Evolutionary conservation across 1,140 invertebrate genomes (phyloP).

Genomic region (Drosophila teissieri): DNA sequence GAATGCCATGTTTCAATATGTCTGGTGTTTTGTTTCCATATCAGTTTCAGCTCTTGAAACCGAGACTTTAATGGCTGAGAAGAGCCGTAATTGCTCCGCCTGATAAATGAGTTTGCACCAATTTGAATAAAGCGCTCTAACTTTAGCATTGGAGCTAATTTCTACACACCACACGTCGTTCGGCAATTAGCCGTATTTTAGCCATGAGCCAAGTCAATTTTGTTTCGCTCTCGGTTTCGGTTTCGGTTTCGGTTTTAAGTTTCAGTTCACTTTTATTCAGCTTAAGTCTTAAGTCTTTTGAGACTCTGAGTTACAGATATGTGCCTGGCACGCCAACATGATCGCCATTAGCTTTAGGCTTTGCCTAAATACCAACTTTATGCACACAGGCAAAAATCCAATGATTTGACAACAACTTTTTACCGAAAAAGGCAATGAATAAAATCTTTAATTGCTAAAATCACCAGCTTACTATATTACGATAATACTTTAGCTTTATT

Average conservation of each 20-base stretch:
- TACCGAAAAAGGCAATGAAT: too few species aligned
- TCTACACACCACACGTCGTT: conserved; percentile 58
- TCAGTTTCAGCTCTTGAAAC: neutral
- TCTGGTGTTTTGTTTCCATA: neutral
- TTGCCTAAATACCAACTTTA: conserved; percentile 64
- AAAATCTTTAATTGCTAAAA: too few species aligned
- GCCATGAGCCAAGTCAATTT: conserved; percentile 61
- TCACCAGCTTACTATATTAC: too few species aligned
- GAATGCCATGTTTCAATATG: conserved; percentile 9
- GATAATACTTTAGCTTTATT: too few species aligned
- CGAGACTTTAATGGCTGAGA: conserved; percentile 33
- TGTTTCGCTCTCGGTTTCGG: conserved; percentile 32
- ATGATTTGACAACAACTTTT: neutral
- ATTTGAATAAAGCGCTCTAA: conserved; percentile 70
- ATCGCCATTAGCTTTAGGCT: conserved; percentile 27
- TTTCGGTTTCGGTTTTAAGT: conserved; percentile 24
- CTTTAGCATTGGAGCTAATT: conserved; percentile 74
- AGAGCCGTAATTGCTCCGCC: conserved; percentile 23
- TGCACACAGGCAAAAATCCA: conserved; percentile 19
- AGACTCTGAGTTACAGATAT: conserved; percentile 39
- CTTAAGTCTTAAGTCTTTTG: conserved; percentile 2
- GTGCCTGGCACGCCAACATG: conserved; percentile 61
- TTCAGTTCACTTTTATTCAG: conserved; percentile 19
- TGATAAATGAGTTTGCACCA: conserved; percentile 75
- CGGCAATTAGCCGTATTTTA: conserved; percentile 76